A percentile compares a stretch with the other conserved stretches of the same genome.
These are phyloP conservation scores for Rhagoletis pomonella DNA, from an alignment of 1,140 invertebrate genomes.

Conservation along the genomic window DNA sequence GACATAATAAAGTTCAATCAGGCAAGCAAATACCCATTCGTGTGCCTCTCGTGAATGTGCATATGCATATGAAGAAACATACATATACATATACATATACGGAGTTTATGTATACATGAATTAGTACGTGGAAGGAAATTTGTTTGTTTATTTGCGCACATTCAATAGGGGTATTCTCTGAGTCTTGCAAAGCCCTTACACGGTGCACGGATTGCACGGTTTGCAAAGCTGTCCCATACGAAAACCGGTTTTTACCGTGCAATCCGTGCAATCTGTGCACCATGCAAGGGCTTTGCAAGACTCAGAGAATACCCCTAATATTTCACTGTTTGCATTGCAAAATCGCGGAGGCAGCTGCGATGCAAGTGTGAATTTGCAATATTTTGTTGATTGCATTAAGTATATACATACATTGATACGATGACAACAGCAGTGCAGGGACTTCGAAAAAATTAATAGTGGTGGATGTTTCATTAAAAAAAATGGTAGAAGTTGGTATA, in stretches of 20 bases:
- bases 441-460: too few relatives aligned
- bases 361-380: slow-evolving; percentile 7
- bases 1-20: slow-evolving; percentile 38
- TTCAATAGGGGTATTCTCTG: too few relatives aligned
- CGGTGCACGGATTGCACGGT: too few relatives aligned
- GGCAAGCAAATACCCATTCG: neutral
- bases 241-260: too few relatives aligned
- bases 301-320: too few relatives aligned
- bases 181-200: too few relatives aligned
- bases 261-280: too few relatives aligned
- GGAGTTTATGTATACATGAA: neutral
- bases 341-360: neutral
- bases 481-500: too few relatives aligned
- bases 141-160: neutral
- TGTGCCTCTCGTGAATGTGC: neutral
- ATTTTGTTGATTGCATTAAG: slow-evolving; percentile 29
- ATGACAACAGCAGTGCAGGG: neutral
- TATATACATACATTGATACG: neutral
- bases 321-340: neutral
- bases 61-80: neutral
- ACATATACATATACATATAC: neutral
- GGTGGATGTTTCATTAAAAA: too few relatives aligned
- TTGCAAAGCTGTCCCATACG: too few relatives aligned
- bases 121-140: neutral
- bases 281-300: too few relatives aligned